Evolutionary conservation across 2,113 vertebrate species (phyloP), one percentile per base, ranked within the genome.

Genomic region (Heterotilapia buettikoferi): DNA sequence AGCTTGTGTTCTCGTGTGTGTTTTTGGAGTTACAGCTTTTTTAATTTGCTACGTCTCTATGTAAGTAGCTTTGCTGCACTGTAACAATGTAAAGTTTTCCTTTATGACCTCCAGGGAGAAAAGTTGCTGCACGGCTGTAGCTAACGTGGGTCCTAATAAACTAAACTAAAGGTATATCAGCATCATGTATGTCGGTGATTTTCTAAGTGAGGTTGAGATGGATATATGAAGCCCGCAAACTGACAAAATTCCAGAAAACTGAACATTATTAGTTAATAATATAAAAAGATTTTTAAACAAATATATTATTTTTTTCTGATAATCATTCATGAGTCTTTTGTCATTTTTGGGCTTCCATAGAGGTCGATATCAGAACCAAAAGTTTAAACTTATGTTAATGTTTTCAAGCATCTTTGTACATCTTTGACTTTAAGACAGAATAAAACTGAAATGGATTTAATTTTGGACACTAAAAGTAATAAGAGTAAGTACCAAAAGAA

Each of bases 191-290:
- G 63, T 40, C 12, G 1, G 63, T 21, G 61, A 68, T 5, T 40
- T 40, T 68, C 63, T 40, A 40, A 66, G 61, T 13, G 61, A 38
- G 36, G 63, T 24, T 40, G 36, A 68, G 63, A 0, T 4, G 6
- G 11, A 68, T 68, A 0, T 40, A 21, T 40, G 63, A 40, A 40
- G 63, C 18, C 16, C 2, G 16, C 33, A 68, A 68, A 1, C 33
- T 19, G 9, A n/a, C 0, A 36, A 63, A 63, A 63, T 63, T 19
- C 18, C 33, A 19, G 6, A 36, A 63, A 63, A 36, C 31, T 21
- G 33, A 66, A 38, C 61, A 66, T 66, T 66, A 36, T 66, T 36
- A 66, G 31, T 66, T 66, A 36, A 66, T 66, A 66, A 36, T 61
- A 61, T 61, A 33, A 61, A 33, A 6, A 33, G 16, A 61, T 33